phyloP scores from a whole-genome alignment of 2,888 invertebrate genomes.

The Aspidiotus rigidus region DNA sequence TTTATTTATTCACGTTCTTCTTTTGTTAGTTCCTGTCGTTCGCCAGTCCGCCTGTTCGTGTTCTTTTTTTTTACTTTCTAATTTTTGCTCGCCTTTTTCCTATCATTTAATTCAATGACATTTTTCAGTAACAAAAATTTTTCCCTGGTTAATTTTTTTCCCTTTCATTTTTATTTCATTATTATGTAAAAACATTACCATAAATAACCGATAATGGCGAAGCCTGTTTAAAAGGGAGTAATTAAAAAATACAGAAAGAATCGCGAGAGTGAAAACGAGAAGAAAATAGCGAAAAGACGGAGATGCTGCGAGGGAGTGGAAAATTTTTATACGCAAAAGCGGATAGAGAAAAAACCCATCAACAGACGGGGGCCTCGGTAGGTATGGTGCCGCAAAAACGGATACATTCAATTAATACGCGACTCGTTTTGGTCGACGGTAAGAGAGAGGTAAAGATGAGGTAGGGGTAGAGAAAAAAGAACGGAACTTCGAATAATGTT shows the following conservation, averaged over 20 bases:
- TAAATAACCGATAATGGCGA: slow-evolving; percentile 29
- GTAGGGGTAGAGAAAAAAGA: not conserved
- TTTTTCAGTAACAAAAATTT: slow-evolving; percentile 29
- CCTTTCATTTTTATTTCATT: slow-evolving; percentile 28
- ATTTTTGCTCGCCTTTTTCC: slow-evolving; percentile 11
- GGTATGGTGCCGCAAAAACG: not conserved
- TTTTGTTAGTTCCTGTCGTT: too few relatives aligned
- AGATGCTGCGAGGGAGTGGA: too few relatives aligned
- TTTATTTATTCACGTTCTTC: too few relatives aligned
- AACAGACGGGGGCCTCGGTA: too few relatives aligned
- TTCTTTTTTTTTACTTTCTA: not conserved
- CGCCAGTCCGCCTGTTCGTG: not conserved
- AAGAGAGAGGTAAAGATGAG: not conserved
- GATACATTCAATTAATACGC: slow-evolving; percentile 2
- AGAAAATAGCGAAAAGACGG: not conserved
- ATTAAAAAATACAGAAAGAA: slow-evolving; percentile 16
- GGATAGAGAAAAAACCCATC: too few relatives aligned
- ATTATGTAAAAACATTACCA: slow-evolving; percentile 32
- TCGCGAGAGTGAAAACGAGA: not conserved
- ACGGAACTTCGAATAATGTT: not conserved
- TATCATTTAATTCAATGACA: slow-evolving; percentile 28
- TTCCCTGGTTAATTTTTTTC: slow-evolving; percentile 29
- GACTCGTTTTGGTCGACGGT: not conserved
- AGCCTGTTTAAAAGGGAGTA: slow-evolving; percentile 22
- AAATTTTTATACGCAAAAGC: too few relatives aligned